Conservation (phyloP, 2,888 invertebrate genomes). For the Drosophila histrio region DNA sequence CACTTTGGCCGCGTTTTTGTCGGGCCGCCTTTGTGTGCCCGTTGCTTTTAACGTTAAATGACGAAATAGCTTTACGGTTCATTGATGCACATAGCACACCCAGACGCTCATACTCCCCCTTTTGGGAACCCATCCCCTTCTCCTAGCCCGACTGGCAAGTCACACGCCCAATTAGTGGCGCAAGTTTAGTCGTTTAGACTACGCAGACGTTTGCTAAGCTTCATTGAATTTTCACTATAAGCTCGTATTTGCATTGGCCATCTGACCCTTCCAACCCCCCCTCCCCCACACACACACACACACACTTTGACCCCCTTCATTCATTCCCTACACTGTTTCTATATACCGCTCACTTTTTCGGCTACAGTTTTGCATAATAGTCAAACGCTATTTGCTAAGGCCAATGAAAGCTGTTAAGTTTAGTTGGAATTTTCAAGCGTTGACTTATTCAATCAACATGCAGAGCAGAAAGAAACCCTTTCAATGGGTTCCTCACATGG, state of each 20-base stretch:
- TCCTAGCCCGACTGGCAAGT: slow-evolving; percentile 48
- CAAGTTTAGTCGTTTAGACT: slow-evolving; percentile 75
- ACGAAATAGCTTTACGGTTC: slow-evolving; percentile 81
- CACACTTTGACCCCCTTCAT: neutral
- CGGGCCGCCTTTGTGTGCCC: slow-evolving; percentile 73
- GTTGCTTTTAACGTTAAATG: slow-evolving; percentile 80
- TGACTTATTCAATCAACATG: slow-evolving; percentile 74
- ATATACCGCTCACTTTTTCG: slow-evolving; percentile 58
- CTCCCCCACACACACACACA: too few relatives aligned
- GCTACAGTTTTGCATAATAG: slow-evolving; percentile 73
- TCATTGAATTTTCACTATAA: slow-evolving; percentile 76
- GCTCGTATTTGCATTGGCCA: slow-evolving; percentile 71
- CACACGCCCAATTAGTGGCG: slow-evolving; percentile 78
- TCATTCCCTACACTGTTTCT: slow-evolving; percentile 3
- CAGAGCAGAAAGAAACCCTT: slow-evolving; percentile 25
- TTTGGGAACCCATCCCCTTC: neutral
- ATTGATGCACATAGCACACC: slow-evolving; percentile 73
- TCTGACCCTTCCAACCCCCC: neutral
- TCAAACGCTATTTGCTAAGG: slow-evolving; percentile 60
- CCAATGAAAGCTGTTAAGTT: slow-evolving; percentile 76
- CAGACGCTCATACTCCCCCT: slow-evolving; percentile 16
- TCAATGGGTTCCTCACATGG: slow-evolving; percentile 31
- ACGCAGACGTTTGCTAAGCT: slow-evolving; percentile 67
- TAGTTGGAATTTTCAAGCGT: slow-evolving; percentile 69
- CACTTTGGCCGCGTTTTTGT: slow-evolving; percentile 76